Percentiles rank a stretch among this genome's conserved stretches.
phyloP scores from a whole-genome alignment of 2,113 vertebrate species.

The Proterorhinus semilunaris region DNA sequence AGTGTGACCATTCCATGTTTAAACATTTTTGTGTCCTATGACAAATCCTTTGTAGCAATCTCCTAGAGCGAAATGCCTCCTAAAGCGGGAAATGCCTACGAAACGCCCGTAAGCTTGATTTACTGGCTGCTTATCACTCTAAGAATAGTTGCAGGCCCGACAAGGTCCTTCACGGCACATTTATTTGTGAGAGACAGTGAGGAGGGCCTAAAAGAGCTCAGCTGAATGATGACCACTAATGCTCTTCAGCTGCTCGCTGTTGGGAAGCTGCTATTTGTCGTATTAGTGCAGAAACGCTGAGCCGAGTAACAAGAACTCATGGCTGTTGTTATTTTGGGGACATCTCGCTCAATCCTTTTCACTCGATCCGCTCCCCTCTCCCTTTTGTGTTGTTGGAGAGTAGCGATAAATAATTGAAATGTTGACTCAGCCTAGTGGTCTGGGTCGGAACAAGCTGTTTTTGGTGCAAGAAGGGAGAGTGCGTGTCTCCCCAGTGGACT shows the following conservation, averaged over 20 bases:
- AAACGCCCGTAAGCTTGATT: background rate
- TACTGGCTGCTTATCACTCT: background rate
- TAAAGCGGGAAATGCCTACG: no score
- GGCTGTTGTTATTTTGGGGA: slow-evolving; percentile 49
- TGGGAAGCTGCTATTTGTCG: slow-evolving; percentile 44
- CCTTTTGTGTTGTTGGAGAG: slow-evolving; percentile 28
- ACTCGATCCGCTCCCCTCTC: slow-evolving; percentile 20
- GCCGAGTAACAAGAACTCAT: slow-evolving; percentile 47
- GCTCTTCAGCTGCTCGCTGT: slow-evolving; percentile 33
- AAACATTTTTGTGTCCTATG: no score
- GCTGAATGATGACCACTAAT: slow-evolving; percentile 49
- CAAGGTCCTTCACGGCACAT: slow-evolving; percentile 10
- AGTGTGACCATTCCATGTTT: no score
- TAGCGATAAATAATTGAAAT: slow-evolving; percentile 69
- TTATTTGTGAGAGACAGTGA: slow-evolving; percentile 11
- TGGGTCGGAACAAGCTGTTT: slow-evolving; percentile 51
- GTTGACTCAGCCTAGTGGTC: slow-evolving; percentile 63
- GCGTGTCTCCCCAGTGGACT: slow-evolving; percentile 30
- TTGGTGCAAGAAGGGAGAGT: background rate
- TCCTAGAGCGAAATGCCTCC: no score
- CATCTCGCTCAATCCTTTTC: slow-evolving; percentile 41
- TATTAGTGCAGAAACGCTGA: slow-evolving; percentile 53
- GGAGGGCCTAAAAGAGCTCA: slow-evolving; percentile 17
- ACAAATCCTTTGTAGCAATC: no score
- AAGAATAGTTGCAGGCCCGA: slow-evolving; percentile 1